Percentiles rank a stretch among this genome's conserved stretches.
Conservation (phyloP, 1,140 invertebrate genomes). For the Microvelia longipes region DNA sequence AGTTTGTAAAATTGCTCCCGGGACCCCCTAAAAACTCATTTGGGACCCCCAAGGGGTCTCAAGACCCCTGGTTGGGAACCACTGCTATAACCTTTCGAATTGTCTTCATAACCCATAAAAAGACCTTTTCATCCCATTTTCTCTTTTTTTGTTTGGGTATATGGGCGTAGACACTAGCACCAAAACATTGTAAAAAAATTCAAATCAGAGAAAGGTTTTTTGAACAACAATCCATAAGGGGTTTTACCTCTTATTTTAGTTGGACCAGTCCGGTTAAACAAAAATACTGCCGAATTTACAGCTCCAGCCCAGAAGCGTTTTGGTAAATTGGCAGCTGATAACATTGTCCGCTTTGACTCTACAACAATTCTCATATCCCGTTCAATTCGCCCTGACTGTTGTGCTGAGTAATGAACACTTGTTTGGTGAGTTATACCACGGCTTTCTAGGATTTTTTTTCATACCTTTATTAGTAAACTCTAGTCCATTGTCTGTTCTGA, state of each 20-base stretch:
- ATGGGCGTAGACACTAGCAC: constrained; percentile 18
- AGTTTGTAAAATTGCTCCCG: too few relatives aligned
- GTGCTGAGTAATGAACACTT: neutral
- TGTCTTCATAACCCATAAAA: constrained; percentile 22
- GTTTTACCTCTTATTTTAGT: constrained; percentile 10
- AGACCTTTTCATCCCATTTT: constrained; percentile 20
- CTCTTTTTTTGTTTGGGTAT: constrained; percentile 15
- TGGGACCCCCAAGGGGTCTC: too few relatives aligned
- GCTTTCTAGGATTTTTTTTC: neutral
- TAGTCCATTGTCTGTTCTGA: neutral
- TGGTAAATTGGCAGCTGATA: neutral
- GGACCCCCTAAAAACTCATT: too few relatives aligned
- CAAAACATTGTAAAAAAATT: constrained; percentile 24
- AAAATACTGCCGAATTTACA: neutral
- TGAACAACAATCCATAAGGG: constrained; percentile 19
- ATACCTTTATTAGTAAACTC: neutral
- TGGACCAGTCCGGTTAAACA: neutral
- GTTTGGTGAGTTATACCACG: neutral
- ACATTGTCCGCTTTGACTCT: neutral
- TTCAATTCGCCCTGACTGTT: neutral
- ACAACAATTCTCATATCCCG: neutral
- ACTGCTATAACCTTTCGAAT: neutral
- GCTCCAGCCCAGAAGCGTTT: constrained; percentile 8
- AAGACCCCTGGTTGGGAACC: too few relatives aligned
- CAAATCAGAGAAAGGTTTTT: constrained; percentile 13